These are phyloP conservation scores for Xestia rhomboidea DNA, from an alignment of 2,888 invertebrate genomes.

Conservation along the genomic window DNA sequence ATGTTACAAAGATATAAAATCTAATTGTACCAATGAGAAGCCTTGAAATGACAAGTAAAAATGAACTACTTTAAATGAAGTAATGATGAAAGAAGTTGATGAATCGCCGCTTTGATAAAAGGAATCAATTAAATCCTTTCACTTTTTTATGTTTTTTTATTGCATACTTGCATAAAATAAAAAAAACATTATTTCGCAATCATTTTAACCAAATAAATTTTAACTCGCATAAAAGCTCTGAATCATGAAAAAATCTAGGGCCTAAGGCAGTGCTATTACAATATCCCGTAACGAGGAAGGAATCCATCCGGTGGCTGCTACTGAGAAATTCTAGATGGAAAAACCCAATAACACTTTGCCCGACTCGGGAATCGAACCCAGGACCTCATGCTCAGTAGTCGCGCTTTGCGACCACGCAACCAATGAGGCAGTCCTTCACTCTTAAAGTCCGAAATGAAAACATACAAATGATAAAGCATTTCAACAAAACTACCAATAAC, in stretches of 20 bases:
- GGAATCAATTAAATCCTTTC: constrained; percentile 39
- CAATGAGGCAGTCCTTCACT: not conserved
- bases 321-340: too few species aligned
- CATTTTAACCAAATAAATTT: not conserved
- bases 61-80: constrained; percentile 44
- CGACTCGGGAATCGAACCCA: too few species aligned
- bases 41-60: constrained; percentile 47
- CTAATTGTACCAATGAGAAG: constrained; percentile 48
- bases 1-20: constrained; percentile 48
- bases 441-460: not conserved
- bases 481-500: constrained; percentile 12
- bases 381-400: too few species aligned
- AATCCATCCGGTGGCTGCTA: too few species aligned
- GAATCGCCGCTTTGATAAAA: constrained; percentile 10
- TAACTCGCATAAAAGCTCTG: not conserved
- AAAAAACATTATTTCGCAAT: not conserved
- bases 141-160: constrained; percentile 28
- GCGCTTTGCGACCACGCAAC: too few species aligned
- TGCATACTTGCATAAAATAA: constrained; percentile 17
- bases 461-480: not conserved
- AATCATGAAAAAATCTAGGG: not conserved
- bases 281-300: too few species aligned
- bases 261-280: too few species aligned
- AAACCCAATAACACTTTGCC: too few species aligned
- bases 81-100: constrained; percentile 38